Conservation (phyloP, 2,888 invertebrate species). For the Charanyca ferruginea region DNA sequence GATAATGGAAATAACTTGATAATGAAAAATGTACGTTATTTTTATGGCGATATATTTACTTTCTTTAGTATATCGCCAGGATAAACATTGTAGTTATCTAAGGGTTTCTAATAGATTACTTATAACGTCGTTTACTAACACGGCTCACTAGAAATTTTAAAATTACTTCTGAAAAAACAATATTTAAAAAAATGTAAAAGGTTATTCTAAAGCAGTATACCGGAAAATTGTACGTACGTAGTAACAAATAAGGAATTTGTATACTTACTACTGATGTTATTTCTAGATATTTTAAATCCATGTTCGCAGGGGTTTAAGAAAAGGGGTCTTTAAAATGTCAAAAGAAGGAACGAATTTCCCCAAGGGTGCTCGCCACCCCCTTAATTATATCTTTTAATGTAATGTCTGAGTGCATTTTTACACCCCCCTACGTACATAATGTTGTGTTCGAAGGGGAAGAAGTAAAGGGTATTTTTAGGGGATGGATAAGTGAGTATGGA, state of each 20-base stretch:
- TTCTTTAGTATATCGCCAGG: not conserved
- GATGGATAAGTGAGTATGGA: conserved; percentile 53
- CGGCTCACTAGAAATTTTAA: no score
- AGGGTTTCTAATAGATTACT: no score
- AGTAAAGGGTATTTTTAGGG: conserved; percentile 66
- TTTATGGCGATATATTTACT: no score
- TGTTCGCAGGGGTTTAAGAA: conserved; percentile 79
- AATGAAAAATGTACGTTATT: no score
- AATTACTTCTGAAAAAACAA: no score
- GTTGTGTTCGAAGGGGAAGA: conserved; percentile 66
- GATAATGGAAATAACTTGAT: conserved; percentile 30
- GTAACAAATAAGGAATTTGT: not conserved
- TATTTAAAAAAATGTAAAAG: not conserved
- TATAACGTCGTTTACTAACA: no score
- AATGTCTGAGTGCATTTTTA: conserved; percentile 90
- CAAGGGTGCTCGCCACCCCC: conserved; percentile 84
- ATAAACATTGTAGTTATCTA: no score
- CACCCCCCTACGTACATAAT: conserved; percentile 78
- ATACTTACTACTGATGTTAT: not conserved
- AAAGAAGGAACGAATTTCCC: conserved; percentile 89
- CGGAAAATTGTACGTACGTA: not conserved
- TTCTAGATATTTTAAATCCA: conserved; percentile 59
- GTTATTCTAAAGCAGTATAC: not conserved
- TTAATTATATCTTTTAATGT: conserved; percentile 91
- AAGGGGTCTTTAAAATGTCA: conserved; percentile 89